phyloP scores from a whole-genome alignment of 2,797 vertebrate genomes.

The Gallinago solitaria region DNA sequence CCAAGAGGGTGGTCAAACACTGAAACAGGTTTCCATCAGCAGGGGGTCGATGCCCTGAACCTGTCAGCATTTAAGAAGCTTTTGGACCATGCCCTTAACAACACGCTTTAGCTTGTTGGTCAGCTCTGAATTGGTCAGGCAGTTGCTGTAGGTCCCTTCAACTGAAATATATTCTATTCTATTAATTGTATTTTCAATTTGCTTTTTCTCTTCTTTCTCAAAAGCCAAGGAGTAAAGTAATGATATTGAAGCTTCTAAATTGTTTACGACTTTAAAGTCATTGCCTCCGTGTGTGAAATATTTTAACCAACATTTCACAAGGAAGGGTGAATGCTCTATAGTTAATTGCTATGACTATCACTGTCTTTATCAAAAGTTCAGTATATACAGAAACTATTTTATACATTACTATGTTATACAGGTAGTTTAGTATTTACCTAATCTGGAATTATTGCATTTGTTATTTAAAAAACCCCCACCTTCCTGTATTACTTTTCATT shows the following conservation, averaged over 20 bases:
- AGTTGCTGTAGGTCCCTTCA: not conserved
- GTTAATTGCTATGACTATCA: not conserved
- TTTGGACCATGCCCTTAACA: not conserved
- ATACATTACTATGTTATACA: not conserved
- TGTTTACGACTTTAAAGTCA: not conserved
- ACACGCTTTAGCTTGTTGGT: not conserved
- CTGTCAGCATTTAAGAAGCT: not conserved
- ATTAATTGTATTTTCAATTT: not conserved
- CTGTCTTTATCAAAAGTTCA: not conserved
- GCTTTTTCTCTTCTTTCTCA: not conserved
- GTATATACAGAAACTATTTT: not conserved
- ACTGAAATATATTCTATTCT: not conserved
- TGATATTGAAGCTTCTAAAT: not conserved
- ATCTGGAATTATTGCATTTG: not conserved
- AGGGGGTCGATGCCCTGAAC: not conserved
- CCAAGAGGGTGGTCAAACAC: not conserved
- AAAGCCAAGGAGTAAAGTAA: not conserved
- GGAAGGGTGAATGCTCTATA: not conserved
- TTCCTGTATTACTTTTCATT: not conserved
- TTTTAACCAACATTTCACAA: not conserved
- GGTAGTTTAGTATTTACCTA: not conserved
- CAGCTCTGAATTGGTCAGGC: not conserved
- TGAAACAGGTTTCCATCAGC: not conserved
- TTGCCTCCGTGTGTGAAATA: not conserved
- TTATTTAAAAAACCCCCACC: rapidly evolving